Conservation (phyloP, 2,797 vertebrate species). For the Myotis myotis region DNA sequence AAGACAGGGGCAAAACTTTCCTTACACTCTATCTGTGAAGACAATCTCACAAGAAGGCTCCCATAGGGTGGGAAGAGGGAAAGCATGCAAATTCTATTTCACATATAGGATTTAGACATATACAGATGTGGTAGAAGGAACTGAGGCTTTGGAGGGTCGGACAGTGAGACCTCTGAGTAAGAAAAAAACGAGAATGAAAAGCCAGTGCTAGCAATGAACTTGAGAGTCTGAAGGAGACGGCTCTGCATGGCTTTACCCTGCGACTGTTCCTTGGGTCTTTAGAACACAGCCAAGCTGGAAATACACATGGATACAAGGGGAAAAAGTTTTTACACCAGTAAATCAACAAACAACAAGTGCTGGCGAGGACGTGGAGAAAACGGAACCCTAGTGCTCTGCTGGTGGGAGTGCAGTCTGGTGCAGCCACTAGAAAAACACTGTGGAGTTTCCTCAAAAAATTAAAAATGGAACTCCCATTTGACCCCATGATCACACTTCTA, state of each 20-base stretch:
- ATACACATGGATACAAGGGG: too few relatives aligned
- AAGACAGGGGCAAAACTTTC: not conserved
- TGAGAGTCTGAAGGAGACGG: not conserved
- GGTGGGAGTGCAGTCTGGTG: too few relatives aligned
- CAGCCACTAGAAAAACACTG: too few relatives aligned
- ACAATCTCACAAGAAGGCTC: not conserved
- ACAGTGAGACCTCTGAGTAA: not conserved
- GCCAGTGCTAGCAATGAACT: not conserved
- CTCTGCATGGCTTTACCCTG: not conserved
- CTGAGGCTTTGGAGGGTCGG: not conserved
- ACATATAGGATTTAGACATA: not conserved
- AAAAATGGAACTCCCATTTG: too few relatives aligned
- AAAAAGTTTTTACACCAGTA: too few relatives aligned
- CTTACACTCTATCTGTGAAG: not conserved
- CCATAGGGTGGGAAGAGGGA: not conserved
- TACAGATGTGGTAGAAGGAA: not conserved
- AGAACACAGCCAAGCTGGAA: not conserved
- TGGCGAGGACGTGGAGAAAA: too few relatives aligned
- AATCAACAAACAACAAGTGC: too few relatives aligned
- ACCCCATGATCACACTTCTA: too few relatives aligned
- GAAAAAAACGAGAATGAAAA: not conserved
- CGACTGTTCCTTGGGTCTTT: not conserved
- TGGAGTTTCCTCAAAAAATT: too few relatives aligned
- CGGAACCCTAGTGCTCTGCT: too few relatives aligned
- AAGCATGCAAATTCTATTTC: not conserved